Base-by-base conservation (phyloP, 92 coral and sea anemone genomes). In the Bergia puertoricense region DNA sequence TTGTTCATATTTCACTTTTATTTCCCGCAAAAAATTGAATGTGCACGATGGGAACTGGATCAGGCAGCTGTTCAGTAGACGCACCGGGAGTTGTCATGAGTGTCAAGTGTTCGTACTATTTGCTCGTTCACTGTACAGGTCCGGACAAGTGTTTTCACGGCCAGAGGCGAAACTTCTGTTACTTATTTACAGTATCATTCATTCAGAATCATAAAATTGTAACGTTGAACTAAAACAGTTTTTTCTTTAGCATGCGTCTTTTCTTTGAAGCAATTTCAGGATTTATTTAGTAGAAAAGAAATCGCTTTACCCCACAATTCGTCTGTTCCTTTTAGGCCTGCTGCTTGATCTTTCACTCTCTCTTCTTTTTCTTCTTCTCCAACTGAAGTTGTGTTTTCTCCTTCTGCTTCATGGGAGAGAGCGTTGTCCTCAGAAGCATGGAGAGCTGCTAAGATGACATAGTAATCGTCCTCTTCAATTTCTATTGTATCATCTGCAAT, bases 301-400 rank as follows among this genome's bases (percentile, higher is more conserved):
- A 67, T 67, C 73, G 36, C 7, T 67, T 7, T 67, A 6, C 0
- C 23, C 38, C 18, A 30, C 73, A 20, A 20, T 22, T 67, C 73
- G n/a, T 20, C 86, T 82, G 73, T 56, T 82, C 16, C 86, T 56
- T 82, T 82, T 82, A 11, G 86, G 86, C 37, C 74, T 43, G 86
- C 86, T 82, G 45, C 86, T 8, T 56, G 86, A 76, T 82, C 50
- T 67, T 56, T 82, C 86, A 82, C 57, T 82, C 30, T 44, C 30
- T 56, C 72, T 56, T 72, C 73, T 20, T 82, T 76, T 20, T 30
- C 36, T 36, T 82, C 76, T 82, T 44, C 42, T 30, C 11, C 18
- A 79, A 79, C 30, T 20, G 73, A 30, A 30, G 73, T 30, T 18
- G 5, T 67, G 0, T 30, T 2, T 9, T 85, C 88, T 69, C 43